Percentiles rank a stretch among this genome's conserved stretches.
These are phyloP conservation scores for Coboldia fuscipes DNA, from an alignment of 1,140 invertebrate species.

Conservation along the genomic window DNA sequence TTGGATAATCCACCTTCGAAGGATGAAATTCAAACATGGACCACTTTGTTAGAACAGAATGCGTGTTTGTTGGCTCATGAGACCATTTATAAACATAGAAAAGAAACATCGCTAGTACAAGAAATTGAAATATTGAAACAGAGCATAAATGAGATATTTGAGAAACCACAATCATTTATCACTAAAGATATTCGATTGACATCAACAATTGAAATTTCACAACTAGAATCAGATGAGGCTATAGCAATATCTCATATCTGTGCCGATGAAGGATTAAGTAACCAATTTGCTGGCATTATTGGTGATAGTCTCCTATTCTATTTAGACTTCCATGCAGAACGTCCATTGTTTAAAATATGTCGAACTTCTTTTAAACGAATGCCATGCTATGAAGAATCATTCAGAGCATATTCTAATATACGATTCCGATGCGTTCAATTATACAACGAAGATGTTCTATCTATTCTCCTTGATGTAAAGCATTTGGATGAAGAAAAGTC, in stretches of 20 bases:
- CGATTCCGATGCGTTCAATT: constrained; percentile 47
- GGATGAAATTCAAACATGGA: constrained; percentile 49
- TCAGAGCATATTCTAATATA: constrained; percentile 16
- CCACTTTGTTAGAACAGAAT: constrained; percentile 49
- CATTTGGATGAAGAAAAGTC: constrained; percentile 26
- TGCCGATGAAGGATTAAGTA: constrained; percentile 9
- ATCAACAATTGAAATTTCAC: constrained; percentile 25
- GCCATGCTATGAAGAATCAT: constrained; percentile 17
- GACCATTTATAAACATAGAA: constrained; percentile 50
- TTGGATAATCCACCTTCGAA: constrained; percentile 36
- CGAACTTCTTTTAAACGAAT: constrained; percentile 12
- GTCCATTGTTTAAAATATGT: constrained; percentile 9
- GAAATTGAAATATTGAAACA: constrained; percentile 50
- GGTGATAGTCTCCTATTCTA: constrained; percentile 12
- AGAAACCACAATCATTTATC: constrained; percentile 38
- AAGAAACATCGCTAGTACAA: constrained; percentile 60
- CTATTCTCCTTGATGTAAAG: constrained; percentile 42
- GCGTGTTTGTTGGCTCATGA: constrained; percentile 42
- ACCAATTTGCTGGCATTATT: constrained; percentile 13
- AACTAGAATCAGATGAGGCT: constrained; percentile 9
- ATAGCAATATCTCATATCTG: constrained; percentile 12
- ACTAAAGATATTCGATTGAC: constrained; percentile 32
- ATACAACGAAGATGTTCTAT: constrained; percentile 58
- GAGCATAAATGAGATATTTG: constrained; percentile 45
- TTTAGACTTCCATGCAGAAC: constrained; percentile 10